Evolutionary conservation across 2,797 vertebrate genomes (phyloP).

Genomic region (Clarias laeviceps): DNA sequence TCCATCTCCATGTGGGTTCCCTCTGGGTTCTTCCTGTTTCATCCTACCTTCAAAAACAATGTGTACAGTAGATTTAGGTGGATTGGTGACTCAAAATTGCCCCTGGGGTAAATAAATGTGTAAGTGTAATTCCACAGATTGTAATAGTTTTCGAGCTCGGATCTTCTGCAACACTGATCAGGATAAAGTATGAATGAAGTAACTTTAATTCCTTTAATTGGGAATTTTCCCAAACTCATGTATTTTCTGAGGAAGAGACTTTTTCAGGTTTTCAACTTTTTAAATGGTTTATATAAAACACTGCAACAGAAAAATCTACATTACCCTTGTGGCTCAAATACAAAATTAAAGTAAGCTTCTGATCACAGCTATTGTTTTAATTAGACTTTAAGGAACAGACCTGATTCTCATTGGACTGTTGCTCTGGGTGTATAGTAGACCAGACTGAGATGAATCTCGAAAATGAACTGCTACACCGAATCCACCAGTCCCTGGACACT

Average conservation of each 20-base stretch:
- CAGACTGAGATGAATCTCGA: not conserved
- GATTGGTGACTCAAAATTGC: not conserved
- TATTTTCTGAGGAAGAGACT: not conserved
- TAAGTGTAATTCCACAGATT: too few relatives aligned
- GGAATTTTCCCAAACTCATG: not conserved
- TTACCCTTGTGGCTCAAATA: not conserved
- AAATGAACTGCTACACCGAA: not conserved
- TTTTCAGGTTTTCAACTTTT: not conserved
- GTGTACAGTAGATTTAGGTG: not conserved
- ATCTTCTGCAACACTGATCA: not conserved
- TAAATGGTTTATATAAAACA: not conserved
- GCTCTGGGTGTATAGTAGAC: constrained; percentile 21
- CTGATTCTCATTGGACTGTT: constrained; percentile 20
- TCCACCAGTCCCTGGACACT: not conserved
- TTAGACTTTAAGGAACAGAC: constrained; percentile 40
- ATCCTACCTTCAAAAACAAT: not conserved
- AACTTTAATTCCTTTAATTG: not conserved
- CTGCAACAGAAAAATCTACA: not conserved
- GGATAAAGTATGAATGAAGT: not conserved
- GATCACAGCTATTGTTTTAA: constrained; percentile 2
- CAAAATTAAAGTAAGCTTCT: not conserved
- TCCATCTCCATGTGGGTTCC: not conserved
- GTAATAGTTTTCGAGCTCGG: too few relatives aligned
- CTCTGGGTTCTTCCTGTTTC: not conserved
- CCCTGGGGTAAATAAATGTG: not conserved